Conservation (phyloP, 2,888 invertebrate genomes). For the Schizotus pectinicornis region DNA sequence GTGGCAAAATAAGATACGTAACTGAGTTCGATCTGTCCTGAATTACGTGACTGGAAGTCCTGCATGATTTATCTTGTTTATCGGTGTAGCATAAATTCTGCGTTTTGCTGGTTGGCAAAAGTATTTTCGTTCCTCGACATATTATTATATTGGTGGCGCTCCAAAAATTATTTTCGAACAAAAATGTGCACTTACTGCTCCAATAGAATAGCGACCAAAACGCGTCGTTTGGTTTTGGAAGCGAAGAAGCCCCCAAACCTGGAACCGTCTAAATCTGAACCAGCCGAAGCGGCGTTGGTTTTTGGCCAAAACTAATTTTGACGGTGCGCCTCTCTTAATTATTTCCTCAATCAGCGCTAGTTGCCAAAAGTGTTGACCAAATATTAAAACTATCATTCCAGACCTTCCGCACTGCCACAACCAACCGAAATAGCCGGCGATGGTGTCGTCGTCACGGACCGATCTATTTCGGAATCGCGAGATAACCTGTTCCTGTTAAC, state of each 20-base stretch:
- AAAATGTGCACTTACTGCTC: too few species aligned
- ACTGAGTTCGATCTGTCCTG: background rate
- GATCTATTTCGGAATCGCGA: constrained; percentile 4
- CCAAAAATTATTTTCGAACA: constrained; percentile 6
- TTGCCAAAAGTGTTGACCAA: background rate
- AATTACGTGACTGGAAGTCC: too few species aligned
- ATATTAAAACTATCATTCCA: constrained; percentile 5
- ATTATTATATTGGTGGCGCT: constrained; percentile 3
- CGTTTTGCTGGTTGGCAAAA: background rate
- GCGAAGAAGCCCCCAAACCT: too few species aligned
- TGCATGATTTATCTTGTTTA: too few species aligned
- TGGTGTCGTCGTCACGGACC: constrained; percentile 2
- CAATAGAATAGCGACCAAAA: too few species aligned
- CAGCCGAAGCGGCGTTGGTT: too few species aligned
- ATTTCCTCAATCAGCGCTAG: too few species aligned
- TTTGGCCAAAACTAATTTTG: too few species aligned
- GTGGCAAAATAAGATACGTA: background rate
- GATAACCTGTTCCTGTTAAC: background rate
- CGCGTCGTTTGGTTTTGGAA: too few species aligned
- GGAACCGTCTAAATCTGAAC: too few species aligned
- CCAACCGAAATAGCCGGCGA: background rate
- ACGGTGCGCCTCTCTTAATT: too few species aligned
- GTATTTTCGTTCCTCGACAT: too few species aligned
- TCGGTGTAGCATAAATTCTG: background rate
- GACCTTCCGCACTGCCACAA: constrained; percentile 14